Conservation (phyloP, 2,888 invertebrate species). For the Harpalus rufipes region DNA sequence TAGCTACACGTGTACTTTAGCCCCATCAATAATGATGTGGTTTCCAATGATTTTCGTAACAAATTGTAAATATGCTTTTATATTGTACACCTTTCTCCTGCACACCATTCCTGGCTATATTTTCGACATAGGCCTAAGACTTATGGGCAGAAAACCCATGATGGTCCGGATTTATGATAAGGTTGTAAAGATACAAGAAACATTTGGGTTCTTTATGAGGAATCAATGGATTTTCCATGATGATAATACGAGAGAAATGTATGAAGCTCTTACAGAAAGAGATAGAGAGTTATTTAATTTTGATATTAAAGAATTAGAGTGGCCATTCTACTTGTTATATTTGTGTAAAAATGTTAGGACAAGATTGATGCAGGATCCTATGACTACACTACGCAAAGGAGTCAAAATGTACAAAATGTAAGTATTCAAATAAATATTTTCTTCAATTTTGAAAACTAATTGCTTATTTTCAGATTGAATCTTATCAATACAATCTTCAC, state of each 20-base stretch:
- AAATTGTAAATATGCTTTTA: not conserved
- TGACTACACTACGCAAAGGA: not conserved
- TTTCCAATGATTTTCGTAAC: not conserved
- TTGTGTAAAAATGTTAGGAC: not conserved
- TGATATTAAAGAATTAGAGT: slow-evolving; percentile 28
- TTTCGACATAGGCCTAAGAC: not conserved
- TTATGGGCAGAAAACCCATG: not conserved
- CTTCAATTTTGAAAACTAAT: not conserved
- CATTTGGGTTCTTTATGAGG: not conserved
- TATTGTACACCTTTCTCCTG: not conserved
- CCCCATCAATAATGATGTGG: not conserved
- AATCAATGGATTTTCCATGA: slow-evolving; percentile 83
- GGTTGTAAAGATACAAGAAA: not conserved
- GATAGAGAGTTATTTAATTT: slow-evolving; percentile 41
- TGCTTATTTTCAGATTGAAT: not conserved
- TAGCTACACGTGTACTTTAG: not conserved
- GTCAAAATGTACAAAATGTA: not conserved
- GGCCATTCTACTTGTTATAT: slow-evolving; percentile 5
- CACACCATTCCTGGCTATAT: not conserved
- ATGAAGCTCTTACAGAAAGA: slow-evolving; percentile 75
- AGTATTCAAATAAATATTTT: not conserved
- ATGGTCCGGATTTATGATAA: not conserved
- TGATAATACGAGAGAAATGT: slow-evolving; percentile 80
- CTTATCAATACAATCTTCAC: not conserved
- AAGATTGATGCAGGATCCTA: not conserved